These are phyloP conservation scores for Spilogale gracilis DNA, from an alignment of 2,113 vertebrate genomes.

Conservation along the genomic window DNA sequence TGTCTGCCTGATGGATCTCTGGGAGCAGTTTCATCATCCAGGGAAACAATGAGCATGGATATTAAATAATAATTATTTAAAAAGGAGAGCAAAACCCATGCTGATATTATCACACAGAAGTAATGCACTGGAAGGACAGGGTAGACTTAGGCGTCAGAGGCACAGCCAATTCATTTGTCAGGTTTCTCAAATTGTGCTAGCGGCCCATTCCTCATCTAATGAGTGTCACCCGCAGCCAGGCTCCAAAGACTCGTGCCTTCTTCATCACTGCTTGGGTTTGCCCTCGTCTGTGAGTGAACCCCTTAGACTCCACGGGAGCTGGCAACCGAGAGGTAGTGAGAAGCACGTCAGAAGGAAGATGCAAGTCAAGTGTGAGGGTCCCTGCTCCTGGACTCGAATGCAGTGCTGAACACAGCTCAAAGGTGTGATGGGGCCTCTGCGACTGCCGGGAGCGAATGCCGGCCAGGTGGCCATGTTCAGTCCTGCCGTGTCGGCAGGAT, in stretches of 20 bases:
- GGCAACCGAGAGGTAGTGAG: neutral
- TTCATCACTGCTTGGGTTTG: neutral
- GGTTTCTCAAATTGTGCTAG: neutral
- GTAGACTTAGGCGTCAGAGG: neutral
- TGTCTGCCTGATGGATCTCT: neutral
- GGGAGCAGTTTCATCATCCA: neutral
- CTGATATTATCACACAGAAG: neutral
- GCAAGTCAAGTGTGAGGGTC: slow-evolving; percentile 64
- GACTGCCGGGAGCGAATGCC: slow-evolving; percentile 19
- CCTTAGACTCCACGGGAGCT: no score
- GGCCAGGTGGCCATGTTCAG: slow-evolving; percentile 46
- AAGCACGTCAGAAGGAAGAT: neutral
- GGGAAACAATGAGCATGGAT: neutral
- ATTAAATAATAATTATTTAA: neutral
- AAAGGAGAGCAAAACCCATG: neutral
- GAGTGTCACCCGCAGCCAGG: neutral
- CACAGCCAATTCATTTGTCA: neutral
- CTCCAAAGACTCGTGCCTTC: neutral
- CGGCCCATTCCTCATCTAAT: neutral
- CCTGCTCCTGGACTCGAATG: slow-evolving; percentile 36
- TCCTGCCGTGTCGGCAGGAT: neutral
- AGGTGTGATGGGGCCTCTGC: slow-evolving; percentile 28
- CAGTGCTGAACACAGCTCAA: neutral
- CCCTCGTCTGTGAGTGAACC: neutral
- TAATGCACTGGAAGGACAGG: neutral